A percentile compares a stretch with the other conserved stretches of the same genome.
phyloP scores from a whole-genome alignment of 2,113 vertebrate species.

The Oryzias melastigma region DNA sequence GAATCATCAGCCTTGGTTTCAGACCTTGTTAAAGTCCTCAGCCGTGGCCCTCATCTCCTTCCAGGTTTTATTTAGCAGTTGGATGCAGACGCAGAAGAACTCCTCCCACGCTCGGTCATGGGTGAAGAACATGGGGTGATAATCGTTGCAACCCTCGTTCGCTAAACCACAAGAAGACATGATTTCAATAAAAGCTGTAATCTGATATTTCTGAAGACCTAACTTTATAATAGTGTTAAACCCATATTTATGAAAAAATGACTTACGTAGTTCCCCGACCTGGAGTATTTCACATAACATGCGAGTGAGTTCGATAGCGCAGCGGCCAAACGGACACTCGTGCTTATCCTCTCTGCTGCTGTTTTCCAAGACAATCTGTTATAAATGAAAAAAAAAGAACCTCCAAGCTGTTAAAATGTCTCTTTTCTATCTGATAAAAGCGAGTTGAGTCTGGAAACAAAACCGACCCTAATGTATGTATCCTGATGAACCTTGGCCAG shows the following conservation, averaged over 20 bases:
- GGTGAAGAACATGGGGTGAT: slow-evolving; percentile 99
- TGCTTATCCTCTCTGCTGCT: slow-evolving; percentile 97
- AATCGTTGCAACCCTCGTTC: slow-evolving; percentile 96
- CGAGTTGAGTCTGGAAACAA: neutral
- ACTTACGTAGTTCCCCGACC: slow-evolving; percentile 96
- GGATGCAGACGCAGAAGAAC: slow-evolving; percentile 96
- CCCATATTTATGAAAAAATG: neutral
- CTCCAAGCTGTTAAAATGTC: neutral
- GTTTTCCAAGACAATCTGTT: slow-evolving; percentile 94
- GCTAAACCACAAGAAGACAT: slow-evolving; percentile 70
- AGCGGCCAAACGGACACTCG: slow-evolving; percentile 96
- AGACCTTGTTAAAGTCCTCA: slow-evolving; percentile 98
- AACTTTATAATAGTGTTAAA: neutral
- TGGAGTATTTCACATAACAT: slow-evolving; percentile 97
- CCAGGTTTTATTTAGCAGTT: slow-evolving; percentile 97
- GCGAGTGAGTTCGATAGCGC: slow-evolving; percentile 94
- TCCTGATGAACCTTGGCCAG: slow-evolving; percentile 95
- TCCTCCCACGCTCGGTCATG: slow-evolving; percentile 97
- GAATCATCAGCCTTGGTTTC: neutral
- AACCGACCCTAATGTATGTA: slow-evolving; percentile 90
- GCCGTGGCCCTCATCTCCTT: slow-evolving; percentile 98
- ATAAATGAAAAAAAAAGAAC: slow-evolving; percentile 1
- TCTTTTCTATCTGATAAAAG: neutral
- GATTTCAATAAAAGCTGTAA: neutral
- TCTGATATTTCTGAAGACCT: neutral